Percentiles rank a stretch among this genome's conserved stretches.
phyloP scores from a whole-genome alignment of 2,113 vertebrate genomes.

The Esox niger region DNA sequence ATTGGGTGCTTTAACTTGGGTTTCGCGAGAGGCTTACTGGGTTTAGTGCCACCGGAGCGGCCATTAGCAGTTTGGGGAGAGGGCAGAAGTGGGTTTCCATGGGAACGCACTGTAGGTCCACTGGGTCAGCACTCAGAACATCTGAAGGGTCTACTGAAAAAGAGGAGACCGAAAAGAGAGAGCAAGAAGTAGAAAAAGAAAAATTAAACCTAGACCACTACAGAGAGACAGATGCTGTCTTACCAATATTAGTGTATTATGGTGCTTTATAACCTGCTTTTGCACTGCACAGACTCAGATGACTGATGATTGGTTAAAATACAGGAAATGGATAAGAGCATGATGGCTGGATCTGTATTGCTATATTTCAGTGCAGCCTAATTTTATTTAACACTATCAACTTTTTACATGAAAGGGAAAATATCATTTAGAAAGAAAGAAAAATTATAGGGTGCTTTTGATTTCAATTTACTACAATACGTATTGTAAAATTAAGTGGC shows the following conservation, averaged over 20 bases:
- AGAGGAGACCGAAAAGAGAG: conserved; percentile 5
- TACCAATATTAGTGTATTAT: background rate
- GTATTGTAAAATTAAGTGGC: no score
- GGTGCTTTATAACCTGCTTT: background rate
- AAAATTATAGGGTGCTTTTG: no score
- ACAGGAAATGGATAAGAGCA: background rate
- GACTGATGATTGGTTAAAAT: background rate
- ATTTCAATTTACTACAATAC: no score
- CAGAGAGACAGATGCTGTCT: conserved; percentile 6
- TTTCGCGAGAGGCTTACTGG: conserved; percentile 88
- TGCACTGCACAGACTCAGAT: background rate
- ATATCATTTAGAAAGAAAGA: no score
- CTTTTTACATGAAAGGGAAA: no score
- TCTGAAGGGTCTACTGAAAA: conserved; percentile 82
- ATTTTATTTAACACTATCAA: background rate
- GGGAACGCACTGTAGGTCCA: conserved; percentile 82
- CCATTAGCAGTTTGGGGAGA: conserved; percentile 71
- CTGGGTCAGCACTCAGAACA: conserved; percentile 84
- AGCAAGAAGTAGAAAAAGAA: background rate
- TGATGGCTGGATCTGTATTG: background rate
- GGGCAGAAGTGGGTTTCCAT: conserved; percentile 88
- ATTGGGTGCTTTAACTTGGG: conserved; percentile 82
- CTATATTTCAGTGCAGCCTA: background rate
- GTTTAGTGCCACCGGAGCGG: conserved; percentile 81
- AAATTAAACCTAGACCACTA: conserved; percentile 2